phyloP scores from a whole-genome alignment of 1,140 invertebrate species.

The Formica exsecta region DNA sequence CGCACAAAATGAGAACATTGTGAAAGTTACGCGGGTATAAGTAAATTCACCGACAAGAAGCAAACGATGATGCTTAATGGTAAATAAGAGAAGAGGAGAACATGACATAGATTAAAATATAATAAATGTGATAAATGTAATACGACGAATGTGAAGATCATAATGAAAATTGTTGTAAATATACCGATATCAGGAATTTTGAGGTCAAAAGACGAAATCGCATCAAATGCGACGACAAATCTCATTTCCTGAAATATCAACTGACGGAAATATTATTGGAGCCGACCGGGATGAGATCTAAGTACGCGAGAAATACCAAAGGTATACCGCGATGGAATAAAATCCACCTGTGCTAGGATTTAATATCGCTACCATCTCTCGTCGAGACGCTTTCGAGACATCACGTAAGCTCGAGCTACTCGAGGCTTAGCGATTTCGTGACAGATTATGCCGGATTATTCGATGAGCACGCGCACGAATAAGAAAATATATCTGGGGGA shows the following conservation, averaged over 20 bases:
- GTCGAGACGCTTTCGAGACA: constrained; percentile 43
- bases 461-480: constrained; percentile 65
- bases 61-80: neutral
- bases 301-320: constrained; percentile 29
- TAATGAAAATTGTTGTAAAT: neutral
- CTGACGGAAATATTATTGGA: constrained; percentile 28
- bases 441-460: constrained; percentile 68
- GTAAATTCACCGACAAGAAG: constrained; percentile 27
- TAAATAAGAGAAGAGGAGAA: neutral
- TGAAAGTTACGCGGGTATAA: constrained; percentile 3
- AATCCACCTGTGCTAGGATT: constrained; percentile 47
- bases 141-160: neutral
- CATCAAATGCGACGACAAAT: neutral
- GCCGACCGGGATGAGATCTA: neutral
- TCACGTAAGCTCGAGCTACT: constrained; percentile 64
- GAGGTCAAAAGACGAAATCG: neutral
- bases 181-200: neutral
- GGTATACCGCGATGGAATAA: constrained; percentile 45
- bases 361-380: constrained; percentile 53
- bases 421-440: constrained; percentile 66
- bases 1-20: constrained; percentile 39
- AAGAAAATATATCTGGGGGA: constrained; percentile 45
- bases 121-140: too few species aligned
- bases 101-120: neutral
- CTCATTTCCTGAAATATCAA: neutral